Percentiles rank a stretch among this genome's conserved stretches.
phyloP scores from a whole-genome alignment of 37 sponge, comb jelly and placozoan genomes.

The Hormiphora californensis region DNA sequence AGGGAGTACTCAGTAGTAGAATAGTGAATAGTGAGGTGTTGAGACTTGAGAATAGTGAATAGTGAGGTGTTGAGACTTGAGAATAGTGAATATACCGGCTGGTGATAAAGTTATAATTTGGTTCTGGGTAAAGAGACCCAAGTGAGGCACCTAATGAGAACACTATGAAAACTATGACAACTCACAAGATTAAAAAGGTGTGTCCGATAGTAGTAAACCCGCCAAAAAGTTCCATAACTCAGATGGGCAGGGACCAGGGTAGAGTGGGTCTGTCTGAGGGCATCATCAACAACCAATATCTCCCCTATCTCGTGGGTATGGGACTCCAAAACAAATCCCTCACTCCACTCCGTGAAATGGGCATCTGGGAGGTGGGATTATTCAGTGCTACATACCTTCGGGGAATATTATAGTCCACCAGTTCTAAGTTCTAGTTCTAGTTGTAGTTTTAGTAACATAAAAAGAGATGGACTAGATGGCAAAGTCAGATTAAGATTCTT shows the following conservation, averaged over 20 bases:
- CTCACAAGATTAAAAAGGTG: not conserved
- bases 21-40: not conserved
- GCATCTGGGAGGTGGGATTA: not conserved
- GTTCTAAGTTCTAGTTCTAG: too few relatives aligned
- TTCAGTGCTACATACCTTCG: too few relatives aligned
- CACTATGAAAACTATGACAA: not conserved
- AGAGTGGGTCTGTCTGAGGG: not conserved
- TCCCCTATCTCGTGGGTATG: not conserved
- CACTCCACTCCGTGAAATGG: conserved; percentile 11
- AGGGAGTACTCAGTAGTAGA: too few relatives aligned
- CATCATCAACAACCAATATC: not conserved
- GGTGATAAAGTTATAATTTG: too few relatives aligned
- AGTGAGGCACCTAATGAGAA: too few relatives aligned
- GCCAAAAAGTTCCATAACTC: conserved; percentile 21
- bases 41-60: not conserved
- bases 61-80: not conserved
- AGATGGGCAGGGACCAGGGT: not conserved
- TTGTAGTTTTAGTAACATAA: too few relatives aligned
- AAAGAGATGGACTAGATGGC: too few relatives aligned
- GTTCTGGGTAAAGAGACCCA: too few relatives aligned
- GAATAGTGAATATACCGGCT: too few relatives aligned
- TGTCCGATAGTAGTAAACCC: not conserved
- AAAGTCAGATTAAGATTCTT: not conserved
- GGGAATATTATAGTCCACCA: too few relatives aligned
- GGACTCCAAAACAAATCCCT: not conserved